Evolutionary conservation across 2,888 invertebrate species (phyloP).

Genomic region (Podotricha telesiphe): DNA sequence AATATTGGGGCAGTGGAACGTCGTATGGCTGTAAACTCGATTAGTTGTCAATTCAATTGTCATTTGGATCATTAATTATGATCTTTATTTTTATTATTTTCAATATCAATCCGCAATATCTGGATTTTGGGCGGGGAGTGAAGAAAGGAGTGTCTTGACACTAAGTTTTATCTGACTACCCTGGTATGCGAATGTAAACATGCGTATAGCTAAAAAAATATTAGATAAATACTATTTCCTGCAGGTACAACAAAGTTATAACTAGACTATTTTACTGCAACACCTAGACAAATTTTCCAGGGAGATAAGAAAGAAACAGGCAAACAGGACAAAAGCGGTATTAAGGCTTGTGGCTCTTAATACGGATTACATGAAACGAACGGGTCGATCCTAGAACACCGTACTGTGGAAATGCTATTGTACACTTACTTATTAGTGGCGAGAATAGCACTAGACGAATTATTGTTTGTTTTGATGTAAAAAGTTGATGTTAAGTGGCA

Average conservation of each 20-base stretch:
- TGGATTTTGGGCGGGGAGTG: too few species aligned
- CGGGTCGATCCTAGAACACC: constrained; percentile 48
- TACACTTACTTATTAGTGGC: background rate
- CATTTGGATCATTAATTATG: too few species aligned
- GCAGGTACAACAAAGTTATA: constrained; percentile 57
- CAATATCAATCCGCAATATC: too few species aligned
- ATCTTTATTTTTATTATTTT: too few species aligned
- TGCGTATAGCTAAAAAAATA: background rate
- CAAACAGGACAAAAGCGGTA: constrained; percentile 73
- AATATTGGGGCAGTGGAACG: too few species aligned
- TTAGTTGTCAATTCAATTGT: too few species aligned
- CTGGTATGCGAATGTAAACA: too few species aligned
- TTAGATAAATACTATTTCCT: background rate
- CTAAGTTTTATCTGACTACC: too few species aligned
- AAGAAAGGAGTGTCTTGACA: background rate
- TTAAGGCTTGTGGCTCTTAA: constrained; percentile 72
- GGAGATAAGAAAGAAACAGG: constrained; percentile 80
- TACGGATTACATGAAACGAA: constrained; percentile 71
- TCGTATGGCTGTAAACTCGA: too few species aligned
- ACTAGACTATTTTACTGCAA: constrained; percentile 73
- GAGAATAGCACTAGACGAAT: too few species aligned
- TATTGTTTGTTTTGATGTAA: too few species aligned
- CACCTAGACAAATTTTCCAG: constrained; percentile 81
- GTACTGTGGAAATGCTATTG: background rate
- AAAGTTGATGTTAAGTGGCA: too few species aligned